Base-by-base conservation (phyloP, 2,888 invertebrate genomes). In the Drosophila mimetica region DNA sequence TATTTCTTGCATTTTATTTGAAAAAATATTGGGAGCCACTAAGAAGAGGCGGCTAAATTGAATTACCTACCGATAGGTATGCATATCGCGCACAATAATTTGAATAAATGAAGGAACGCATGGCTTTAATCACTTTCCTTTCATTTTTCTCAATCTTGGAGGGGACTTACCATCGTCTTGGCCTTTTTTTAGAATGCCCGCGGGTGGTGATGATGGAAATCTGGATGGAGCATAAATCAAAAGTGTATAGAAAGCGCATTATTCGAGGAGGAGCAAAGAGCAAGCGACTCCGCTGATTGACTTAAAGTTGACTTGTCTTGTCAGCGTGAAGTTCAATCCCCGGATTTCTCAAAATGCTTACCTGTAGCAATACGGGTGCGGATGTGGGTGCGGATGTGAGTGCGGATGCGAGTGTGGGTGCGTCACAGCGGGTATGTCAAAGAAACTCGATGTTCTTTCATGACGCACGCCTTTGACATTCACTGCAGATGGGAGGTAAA, bases 341-440 rank as follows among this genome's bases (percentile, higher is more conserved):
- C 18, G 30, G 11, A 32, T 18, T 44, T 50, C 36, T 34, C 9
- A 11, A 2, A n/a, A n/a, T 20, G 4, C 78, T 90, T 90, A 92
- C 91, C 91, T 91, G 89, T 92, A 91, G 87, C 92, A 92, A 79
- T 91, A 82, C 37, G 81, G 88, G 63, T 82, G 76, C 39, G 76
- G 76, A 36, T 77, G 76, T 36, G 76, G 76, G 32, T 77, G 91
- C n/a, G 81, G 44, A 11, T 76, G 76, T 4, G 78, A 30, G 1
- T 79, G 78, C 9, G 81, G 30, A 28, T 86, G 79, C 37, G 79
- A 32, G 48, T 83, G 92, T 69, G 92, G 91, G 85, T 92, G 91
- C 79, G 91, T 90, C 92, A 91, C 92, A 91, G 91, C 91, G 83
- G 91, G 92, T 88, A 92, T 90, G 84, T 92, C 91, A 90, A 92